Evolutionary conservation across 2,888 invertebrate species (phyloP), one percentile per base, ranked within the genome.

Genomic region (Coelopa pilipes): DNA sequence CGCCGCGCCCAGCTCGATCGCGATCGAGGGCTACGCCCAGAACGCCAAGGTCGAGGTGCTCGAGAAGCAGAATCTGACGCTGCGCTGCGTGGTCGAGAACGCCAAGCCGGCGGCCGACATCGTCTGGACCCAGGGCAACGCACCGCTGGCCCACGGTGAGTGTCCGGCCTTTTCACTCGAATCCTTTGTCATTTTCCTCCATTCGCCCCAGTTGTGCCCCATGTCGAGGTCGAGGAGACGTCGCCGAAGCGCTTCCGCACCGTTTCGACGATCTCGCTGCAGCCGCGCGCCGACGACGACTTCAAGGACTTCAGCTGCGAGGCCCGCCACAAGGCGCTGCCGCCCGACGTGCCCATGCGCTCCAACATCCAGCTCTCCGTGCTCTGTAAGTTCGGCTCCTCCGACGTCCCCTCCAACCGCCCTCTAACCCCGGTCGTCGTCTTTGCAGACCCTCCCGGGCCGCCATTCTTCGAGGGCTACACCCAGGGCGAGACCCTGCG

Each of bases 391-490:
- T 85, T 72, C 34, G 1, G 15, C 1, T n/a, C n/a, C n/a, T n/a
- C n/a, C n/a, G n/a, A n/a, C n/a, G n/a, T n/a, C n/a, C n/a, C n/a
- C n/a, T n/a, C n/a, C n/a, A n/a, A n/a, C n/a, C n/a, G n/a, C 21
- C 12, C 13, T 21, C 1, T 59, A 9, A 59, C 19, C 13, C 19
- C 2, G 12, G 11, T 21, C 2, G 3, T 21, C 0, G 2, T n/a
- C 10, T 59, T 1, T 17, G 11, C 67, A 86, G 86, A 86, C 80
- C 86, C 86, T 15, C 86, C 86, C 2, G 86, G 87, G 21, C 81
- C 86, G 0, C 86, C 86, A 65, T 86, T 86, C 78, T 86, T 86
- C 53, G 87, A 86, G 78, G 86, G 87, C 34, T 86, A 86, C 59
- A 80, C 82, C 4, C 84, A 83, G 47, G 84, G 85, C 7, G 86